phyloP scores from a whole-genome alignment of 2,113 vertebrate genomes.

The Urocitellus parryii region DNA sequence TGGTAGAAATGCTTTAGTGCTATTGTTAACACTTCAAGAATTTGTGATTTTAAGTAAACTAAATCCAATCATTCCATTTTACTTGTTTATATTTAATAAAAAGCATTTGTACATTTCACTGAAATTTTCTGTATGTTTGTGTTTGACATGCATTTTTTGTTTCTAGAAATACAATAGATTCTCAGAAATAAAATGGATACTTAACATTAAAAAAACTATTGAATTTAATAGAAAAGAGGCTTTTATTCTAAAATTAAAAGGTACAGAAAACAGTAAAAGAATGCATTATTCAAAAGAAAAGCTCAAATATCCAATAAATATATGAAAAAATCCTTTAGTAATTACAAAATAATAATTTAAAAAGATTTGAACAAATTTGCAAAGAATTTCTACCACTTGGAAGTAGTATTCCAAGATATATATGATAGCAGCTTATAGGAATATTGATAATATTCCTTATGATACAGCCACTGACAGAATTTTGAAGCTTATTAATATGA shows the following conservation, averaged over 20 bases:
- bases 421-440: background rate
- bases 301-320: background rate
- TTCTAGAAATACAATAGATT: background rate
- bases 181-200: constrained; percentile 2
- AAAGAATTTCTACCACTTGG: background rate
- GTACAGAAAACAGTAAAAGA: constrained; percentile 4
- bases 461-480: background rate
- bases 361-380: background rate
- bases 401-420: background rate
- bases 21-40: background rate
- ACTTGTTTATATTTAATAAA: background rate
- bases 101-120: background rate
- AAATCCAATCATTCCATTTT: background rate
- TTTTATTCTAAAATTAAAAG: constrained; percentile 17
- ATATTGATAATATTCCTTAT: background rate
- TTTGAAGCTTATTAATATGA: background rate
- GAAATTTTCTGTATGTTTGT: background rate
- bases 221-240: background rate
- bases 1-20: background rate
- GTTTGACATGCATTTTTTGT: background rate
- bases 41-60: constrained; percentile 18
- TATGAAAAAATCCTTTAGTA: background rate
- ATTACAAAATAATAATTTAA: background rate
- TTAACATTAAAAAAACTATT: background rate
- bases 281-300: background rate